Evolutionary conservation across 2,797 vertebrate genomes (phyloP).

Genomic region (Limnodromus scolopaceus): DNA sequence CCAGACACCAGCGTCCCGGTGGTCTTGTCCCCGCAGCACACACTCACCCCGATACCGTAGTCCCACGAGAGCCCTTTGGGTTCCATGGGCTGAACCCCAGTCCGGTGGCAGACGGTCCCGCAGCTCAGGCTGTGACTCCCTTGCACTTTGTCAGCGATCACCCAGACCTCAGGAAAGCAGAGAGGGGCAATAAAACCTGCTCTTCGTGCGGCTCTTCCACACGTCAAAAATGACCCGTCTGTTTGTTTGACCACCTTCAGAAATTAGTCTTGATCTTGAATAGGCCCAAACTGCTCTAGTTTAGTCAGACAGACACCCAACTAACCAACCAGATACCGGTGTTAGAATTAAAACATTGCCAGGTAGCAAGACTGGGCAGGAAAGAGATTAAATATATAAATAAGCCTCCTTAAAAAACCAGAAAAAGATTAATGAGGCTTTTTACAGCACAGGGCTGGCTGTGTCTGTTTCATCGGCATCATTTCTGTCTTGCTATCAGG

Average conservation of each 20-base stretch:
- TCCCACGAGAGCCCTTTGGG: constrained; percentile 93
- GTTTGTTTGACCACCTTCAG: neutral
- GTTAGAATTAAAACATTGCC: neutral
- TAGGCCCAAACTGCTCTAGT: neutral
- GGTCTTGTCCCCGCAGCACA: constrained; percentile 14
- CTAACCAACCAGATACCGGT: neutral
- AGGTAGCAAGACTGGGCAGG: neutral
- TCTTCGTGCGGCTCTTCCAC: neutral
- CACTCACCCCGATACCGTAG: constrained; percentile 97
- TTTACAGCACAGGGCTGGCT: neutral
- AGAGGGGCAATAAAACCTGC: neutral
- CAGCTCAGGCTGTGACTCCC: constrained; percentile 94
- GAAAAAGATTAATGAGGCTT: neutral
- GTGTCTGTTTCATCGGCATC: neutral
- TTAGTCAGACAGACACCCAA: neutral
- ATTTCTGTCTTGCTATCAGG: neutral
- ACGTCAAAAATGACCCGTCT: neutral
- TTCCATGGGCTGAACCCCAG: constrained; percentile 87
- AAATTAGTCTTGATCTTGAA: neutral
- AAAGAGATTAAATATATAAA: neutral
- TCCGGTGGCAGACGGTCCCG: constrained; percentile 92
- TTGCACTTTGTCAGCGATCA: constrained; percentile 96
- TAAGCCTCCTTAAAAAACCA: neutral
- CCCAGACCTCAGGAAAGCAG: constrained; percentile 88
- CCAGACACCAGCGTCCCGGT: no score